Conservation (phyloP, 2,797 vertebrate genomes). For the Rhinella marina region DNA sequence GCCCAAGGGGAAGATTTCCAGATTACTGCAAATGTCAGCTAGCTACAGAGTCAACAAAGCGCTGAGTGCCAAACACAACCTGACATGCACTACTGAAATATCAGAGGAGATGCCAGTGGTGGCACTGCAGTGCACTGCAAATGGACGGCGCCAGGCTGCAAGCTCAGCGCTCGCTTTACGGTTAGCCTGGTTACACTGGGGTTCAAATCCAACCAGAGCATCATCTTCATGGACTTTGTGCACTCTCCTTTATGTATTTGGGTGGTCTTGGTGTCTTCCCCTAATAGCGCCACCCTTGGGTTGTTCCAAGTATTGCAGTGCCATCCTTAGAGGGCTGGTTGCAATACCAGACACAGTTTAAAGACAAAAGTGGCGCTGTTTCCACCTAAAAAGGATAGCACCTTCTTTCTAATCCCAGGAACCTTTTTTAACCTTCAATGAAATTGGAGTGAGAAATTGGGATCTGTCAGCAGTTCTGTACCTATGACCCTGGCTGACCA, state of each 20-base stretch:
- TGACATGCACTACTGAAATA: conserved; percentile 24
- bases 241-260: background rate
- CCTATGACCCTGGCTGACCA: no score
- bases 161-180: background rate
- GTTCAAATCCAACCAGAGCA: background rate
- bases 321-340: background rate
- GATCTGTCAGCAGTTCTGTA: no score
- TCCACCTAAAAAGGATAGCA: no score
- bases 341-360: background rate
- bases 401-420: no score
- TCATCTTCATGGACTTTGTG: background rate
- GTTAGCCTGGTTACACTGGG: no score
- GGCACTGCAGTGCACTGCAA: background rate
- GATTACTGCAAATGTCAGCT: conserved; percentile 54
- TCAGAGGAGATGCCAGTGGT: background rate
- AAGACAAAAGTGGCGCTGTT: background rate
- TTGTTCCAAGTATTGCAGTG: no score
- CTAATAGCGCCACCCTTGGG: background rate
- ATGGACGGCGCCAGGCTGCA: background rate
- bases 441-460: no score
- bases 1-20: conserved; percentile 48
- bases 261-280: background rate
- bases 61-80: conserved; percentile 22
- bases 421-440: no score
- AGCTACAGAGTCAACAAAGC: conserved; percentile 44